A percentile compares a stretch with the other conserved stretches of the same genome.
Conservation (phyloP, 2,113 vertebrate genomes). For the Octodon degus region DNA sequence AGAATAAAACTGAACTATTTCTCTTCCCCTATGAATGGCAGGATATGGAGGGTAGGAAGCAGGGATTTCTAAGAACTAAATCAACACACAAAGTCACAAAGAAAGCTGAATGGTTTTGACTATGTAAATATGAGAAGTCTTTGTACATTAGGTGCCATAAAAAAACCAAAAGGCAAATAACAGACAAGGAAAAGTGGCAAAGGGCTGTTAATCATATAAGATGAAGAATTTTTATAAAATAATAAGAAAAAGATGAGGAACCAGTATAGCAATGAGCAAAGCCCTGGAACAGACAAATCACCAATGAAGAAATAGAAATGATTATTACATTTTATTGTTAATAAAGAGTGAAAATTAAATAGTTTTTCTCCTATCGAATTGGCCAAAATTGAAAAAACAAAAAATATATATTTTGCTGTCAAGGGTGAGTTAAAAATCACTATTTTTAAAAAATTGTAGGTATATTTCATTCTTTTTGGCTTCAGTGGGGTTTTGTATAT, state of each 20-base stretch:
- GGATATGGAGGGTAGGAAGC: background rate
- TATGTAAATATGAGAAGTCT: background rate
- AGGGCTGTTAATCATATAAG: background rate
- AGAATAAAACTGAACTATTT: conserved; percentile 10
- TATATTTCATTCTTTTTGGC: conserved; percentile 36
- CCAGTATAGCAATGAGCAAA: background rate
- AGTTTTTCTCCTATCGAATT: background rate
- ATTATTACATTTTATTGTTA: background rate
- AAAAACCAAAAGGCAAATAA: background rate
- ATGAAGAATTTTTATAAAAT: conserved; percentile 21
- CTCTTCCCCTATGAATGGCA: background rate
- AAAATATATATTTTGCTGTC: background rate
- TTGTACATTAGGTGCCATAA: background rate
- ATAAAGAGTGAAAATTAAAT: conserved; percentile 53
- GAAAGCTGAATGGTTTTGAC: conserved; percentile 34
- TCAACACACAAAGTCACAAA: conserved; percentile 1
- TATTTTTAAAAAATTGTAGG: background rate
- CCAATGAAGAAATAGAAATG: background rate
- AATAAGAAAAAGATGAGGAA: background rate
- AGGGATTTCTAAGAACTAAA: conserved; percentile 20
- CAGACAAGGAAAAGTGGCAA: background rate
- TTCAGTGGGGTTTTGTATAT: conserved; percentile 6
- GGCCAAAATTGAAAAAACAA: background rate
- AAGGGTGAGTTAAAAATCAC: conserved; percentile 31
- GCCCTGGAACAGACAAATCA: background rate